These are phyloP conservation scores for Centropus unirufus DNA, from an alignment of 2,113 vertebrate genomes.

Conservation along the genomic window DNA sequence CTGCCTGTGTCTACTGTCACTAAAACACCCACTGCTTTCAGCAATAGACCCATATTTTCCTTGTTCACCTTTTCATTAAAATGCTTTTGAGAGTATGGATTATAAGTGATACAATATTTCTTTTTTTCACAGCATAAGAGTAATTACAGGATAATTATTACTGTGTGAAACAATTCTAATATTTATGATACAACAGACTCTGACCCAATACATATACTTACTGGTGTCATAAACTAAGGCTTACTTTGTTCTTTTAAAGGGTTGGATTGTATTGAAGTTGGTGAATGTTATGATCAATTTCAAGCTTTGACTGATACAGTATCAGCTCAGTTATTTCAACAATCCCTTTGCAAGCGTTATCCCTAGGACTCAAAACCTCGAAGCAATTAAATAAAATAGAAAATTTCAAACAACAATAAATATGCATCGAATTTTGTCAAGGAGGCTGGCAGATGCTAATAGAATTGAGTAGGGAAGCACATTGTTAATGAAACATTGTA, in stretches of 20 bases:
- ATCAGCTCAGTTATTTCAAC: not conserved
- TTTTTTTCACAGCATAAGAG: too few relatives aligned
- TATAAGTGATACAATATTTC: not conserved
- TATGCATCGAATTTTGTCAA: not conserved
- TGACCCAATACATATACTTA: not conserved
- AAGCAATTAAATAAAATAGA: not conserved
- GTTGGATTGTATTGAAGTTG: fast-evolving
- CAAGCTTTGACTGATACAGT: not conserved
- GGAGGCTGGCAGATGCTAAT: not conserved
- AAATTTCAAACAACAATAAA: not conserved
- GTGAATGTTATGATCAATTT: not conserved
- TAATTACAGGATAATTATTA: not conserved
- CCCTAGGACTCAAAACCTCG: not conserved
- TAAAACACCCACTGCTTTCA: too few relatives aligned
- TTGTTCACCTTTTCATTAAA: too few relatives aligned
- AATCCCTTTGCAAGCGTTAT: not conserved
- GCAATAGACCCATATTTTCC: too few relatives aligned
- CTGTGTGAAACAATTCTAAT: not conserved
- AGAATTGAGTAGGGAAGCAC: not conserved
- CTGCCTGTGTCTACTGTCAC: too few relatives aligned
- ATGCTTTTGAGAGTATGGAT: not conserved
- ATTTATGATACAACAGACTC: not conserved
- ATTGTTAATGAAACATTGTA: not conserved
- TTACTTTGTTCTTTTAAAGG: not conserved
- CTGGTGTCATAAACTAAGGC: not conserved